Evolutionary conservation across 2,113 vertebrate genomes (phyloP).

Genomic region (Candoia aspera): DNA sequence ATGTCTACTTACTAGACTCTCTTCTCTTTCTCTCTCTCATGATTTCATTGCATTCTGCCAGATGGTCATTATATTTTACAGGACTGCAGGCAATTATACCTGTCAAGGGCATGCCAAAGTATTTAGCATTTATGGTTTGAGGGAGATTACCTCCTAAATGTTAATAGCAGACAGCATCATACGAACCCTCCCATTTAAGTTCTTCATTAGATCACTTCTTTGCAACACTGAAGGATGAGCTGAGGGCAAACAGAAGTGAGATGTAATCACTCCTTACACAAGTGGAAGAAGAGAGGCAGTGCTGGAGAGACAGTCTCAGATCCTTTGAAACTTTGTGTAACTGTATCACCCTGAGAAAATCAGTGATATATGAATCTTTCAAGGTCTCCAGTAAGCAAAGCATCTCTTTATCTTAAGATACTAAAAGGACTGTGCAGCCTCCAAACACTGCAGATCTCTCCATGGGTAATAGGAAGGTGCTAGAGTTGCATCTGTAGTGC

Average conservation of each 20-base stretch:
- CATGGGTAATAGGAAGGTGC: neutral
- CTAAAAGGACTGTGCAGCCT: neutral
- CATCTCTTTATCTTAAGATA: neutral
- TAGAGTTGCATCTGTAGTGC: neutral
- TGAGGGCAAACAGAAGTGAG: accelerated
- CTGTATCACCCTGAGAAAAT: accelerated
- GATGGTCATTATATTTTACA: conserved; percentile 58
- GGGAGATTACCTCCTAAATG: conserved; percentile 63
- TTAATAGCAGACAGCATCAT: conserved; percentile 43
- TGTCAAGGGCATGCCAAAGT: conserved; percentile 60
- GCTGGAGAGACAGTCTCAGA: neutral
- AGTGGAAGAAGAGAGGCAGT: neutral
- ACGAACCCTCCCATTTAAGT: conserved; percentile 1
- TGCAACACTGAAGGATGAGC: neutral
- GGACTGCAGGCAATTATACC: conserved; percentile 56
- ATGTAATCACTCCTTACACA: accelerated
- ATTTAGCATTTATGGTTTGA: conserved; percentile 61
- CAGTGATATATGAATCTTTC: neutral
- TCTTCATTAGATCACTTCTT: conserved; percentile 12
- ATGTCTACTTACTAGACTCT: conserved; percentile 25
- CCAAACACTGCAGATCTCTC: neutral
- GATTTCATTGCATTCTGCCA: conserved; percentile 51
- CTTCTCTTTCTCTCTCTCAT: conserved; percentile 27
- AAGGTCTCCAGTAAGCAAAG: accelerated
- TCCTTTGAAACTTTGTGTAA: neutral